Conservation (phyloP, 2,888 invertebrate species). For the Falcaria lacertinaria region DNA sequence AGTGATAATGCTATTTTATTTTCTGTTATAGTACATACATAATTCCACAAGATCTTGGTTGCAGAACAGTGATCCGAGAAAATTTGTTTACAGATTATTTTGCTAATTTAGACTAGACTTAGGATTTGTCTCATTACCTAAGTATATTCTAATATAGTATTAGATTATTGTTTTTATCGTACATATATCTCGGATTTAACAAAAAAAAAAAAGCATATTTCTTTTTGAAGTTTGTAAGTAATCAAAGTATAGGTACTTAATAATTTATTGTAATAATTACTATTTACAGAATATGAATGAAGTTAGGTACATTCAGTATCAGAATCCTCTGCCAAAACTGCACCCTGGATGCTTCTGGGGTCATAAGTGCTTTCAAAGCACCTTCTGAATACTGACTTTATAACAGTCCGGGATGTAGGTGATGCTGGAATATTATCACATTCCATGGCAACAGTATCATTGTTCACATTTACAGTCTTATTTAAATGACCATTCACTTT, state of each 20-base stretch:
- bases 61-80: too few species aligned
- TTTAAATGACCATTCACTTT: conserved; percentile 25
- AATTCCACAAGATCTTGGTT: too few species aligned
- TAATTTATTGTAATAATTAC: conserved; percentile 5
- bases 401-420: conserved; percentile 79
- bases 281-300: conserved; percentile 2
- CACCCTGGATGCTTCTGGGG: conserved; percentile 78
- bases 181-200: too few species aligned
- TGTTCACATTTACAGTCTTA: conserved; percentile 22
- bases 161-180: too few species aligned
- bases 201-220: too few species aligned
- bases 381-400: conserved; percentile 83
- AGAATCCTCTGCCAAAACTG: conserved; percentile 85
- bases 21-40: too few species aligned
- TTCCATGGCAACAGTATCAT: conserved; percentile 35
- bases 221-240: too few species aligned
- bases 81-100: too few species aligned
- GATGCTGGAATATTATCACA: conserved; percentile 79
- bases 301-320: conserved; percentile 76
- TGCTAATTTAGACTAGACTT: too few species aligned
- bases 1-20: conserved; percentile 67
- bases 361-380: conserved; percentile 88
- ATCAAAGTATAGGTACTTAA: not conserved
- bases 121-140: too few species aligned
- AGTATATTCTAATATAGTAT: too few species aligned